These are phyloP conservation scores for Globodera ellingtonae DNA, from an alignment of 1,140 invertebrate genomes.

Conservation along the genomic window DNA sequence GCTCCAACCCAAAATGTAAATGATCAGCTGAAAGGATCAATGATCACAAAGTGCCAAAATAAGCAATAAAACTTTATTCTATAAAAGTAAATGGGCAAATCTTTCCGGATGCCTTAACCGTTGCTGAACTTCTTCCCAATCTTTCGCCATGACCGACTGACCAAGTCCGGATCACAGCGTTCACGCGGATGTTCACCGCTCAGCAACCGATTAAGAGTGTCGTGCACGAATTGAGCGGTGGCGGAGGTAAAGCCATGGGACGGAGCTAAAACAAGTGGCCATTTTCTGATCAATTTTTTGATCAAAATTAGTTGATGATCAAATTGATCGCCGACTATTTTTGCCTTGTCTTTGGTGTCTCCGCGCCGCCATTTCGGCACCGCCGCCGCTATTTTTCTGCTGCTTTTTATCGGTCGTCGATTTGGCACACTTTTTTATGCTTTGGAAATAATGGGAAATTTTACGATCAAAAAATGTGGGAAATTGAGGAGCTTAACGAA, in stretches of 20 bases:
- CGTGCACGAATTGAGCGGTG: constrained; percentile 5
- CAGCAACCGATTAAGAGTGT: constrained; percentile 4
- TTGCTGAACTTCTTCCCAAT: background rate
- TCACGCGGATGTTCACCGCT: background rate
- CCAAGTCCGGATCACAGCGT: constrained; percentile 23
- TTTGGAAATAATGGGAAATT: background rate
- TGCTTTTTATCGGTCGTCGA: background rate
- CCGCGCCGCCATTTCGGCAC: background rate
- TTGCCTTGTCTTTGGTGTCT: background rate
- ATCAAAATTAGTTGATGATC: background rate
- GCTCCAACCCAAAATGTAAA: constrained; percentile 12
- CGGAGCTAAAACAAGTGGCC: background rate
- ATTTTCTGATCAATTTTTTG: background rate
- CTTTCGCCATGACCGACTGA: background rate
- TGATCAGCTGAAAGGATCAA: background rate
- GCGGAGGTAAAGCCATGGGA: background rate
- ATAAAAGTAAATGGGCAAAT: too few relatives aligned
- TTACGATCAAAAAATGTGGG: too few relatives aligned
- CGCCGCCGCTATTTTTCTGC: background rate
- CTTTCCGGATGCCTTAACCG: background rate
- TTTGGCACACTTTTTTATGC: background rate
- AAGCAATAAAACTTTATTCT: too few relatives aligned
- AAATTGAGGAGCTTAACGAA: too few relatives aligned
- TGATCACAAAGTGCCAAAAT: background rate
- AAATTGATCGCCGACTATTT: too few relatives aligned